Percentiles rank a stretch among this genome's conserved stretches.
phyloP scores from a whole-genome alignment of 2,888 invertebrate genomes.

The Pristionchus fissidentatus region DNA sequence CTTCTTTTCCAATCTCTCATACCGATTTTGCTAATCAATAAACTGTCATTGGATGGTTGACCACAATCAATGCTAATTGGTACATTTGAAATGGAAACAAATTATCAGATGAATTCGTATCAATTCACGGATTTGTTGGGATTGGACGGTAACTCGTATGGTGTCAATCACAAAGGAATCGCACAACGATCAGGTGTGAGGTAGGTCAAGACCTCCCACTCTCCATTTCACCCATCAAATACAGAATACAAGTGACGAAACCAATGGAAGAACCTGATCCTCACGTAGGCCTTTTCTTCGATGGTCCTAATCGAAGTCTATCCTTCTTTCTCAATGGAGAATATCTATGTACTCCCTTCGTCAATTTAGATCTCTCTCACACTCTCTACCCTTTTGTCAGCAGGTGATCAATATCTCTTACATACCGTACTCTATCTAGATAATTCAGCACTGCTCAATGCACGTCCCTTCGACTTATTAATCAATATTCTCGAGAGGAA shows the following conservation, averaged over 20 bases:
- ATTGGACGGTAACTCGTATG: constrained; percentile 52
- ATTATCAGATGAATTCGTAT: background rate
- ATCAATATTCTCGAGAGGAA: background rate
- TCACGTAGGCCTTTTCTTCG: constrained; percentile 51
- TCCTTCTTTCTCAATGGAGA: constrained; percentile 50
- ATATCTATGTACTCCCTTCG: constrained; percentile 52
- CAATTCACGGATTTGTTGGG: constrained; percentile 52
- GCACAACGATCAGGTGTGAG: constrained; percentile 50
- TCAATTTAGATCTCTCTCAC: constrained; percentile 48
- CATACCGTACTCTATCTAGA: background rate
- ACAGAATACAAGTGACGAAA: background rate
- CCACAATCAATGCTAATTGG: too few species aligned
- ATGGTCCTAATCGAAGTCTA: constrained; percentile 47
- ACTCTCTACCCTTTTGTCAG: constrained; percentile 52
- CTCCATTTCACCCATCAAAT: background rate
- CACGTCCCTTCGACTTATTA: background rate
- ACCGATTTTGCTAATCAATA: too few species aligned
- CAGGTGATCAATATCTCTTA: constrained; percentile 45
- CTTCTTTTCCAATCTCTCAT: background rate
- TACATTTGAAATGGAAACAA: background rate
- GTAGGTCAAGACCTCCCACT: background rate
- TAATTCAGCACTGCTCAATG: constrained; percentile 9
- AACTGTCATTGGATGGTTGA: too few species aligned
- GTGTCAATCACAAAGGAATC: constrained; percentile 50
- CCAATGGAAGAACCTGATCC: background rate